Evolutionary conservation across 2,888 invertebrate species (phyloP).

Genomic region (Capitulum mitella): DNA sequence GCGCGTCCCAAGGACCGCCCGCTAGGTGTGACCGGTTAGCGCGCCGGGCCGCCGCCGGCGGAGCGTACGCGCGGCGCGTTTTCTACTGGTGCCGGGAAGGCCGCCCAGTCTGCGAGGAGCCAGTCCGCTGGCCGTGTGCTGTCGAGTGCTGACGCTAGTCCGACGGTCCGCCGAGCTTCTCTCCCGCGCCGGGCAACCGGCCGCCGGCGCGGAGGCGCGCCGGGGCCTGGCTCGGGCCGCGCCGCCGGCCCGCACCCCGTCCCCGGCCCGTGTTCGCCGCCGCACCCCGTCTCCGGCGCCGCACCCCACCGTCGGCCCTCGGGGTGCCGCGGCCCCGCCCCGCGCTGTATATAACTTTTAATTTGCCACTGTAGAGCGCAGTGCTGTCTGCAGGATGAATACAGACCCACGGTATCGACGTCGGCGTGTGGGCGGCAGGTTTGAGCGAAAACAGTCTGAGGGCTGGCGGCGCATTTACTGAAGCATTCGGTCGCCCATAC

Average conservation of each 20-base stretch:
- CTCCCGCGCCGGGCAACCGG: background rate
- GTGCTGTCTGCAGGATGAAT: background rate
- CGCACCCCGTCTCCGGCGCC: background rate
- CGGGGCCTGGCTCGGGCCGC: background rate
- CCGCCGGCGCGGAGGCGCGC: background rate
- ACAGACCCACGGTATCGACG: too few species aligned
- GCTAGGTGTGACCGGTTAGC: too few species aligned
- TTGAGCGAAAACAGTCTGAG: too few species aligned
- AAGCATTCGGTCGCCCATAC: too few species aligned
- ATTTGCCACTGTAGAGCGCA: slow-evolving; percentile 7
- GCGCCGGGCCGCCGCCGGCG: too few species aligned
- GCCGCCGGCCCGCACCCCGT: background rate
- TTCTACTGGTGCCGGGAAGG: background rate
- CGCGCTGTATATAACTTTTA: slow-evolving; percentile 3
- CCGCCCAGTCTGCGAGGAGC: too few species aligned
- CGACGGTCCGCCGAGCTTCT: background rate
- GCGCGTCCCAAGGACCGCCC: background rate
- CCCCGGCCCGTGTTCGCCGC: background rate
- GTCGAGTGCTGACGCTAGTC: background rate
- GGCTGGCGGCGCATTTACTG: too few species aligned
- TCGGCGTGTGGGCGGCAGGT: background rate
- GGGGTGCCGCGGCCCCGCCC: background rate
- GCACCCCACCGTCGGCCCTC: too few species aligned
- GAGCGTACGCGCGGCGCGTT: too few species aligned
- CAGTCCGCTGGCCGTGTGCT: background rate